Evolutionary conservation across 2,797 vertebrate genomes (phyloP).

Genomic region (Microctenopoma steveboyesi): DNA sequence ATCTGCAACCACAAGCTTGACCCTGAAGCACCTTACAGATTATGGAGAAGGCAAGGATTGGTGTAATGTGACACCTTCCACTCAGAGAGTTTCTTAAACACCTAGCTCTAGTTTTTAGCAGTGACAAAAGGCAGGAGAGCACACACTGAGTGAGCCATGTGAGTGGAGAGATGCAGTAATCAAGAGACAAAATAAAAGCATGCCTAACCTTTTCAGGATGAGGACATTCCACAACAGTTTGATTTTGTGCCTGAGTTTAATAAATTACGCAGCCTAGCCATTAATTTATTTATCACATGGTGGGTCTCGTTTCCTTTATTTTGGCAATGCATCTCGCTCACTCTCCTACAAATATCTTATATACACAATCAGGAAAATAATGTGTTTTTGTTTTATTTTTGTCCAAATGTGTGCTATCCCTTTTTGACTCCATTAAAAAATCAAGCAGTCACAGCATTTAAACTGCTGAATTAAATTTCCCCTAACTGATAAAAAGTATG

Average conservation of each 20-base stretch:
- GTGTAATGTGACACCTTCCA: constrained; percentile 22
- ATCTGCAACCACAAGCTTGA: not conserved
- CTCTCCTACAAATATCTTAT: not conserved
- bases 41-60: not conserved
- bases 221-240: constrained; percentile 2
- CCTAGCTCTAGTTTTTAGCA: constrained; percentile 9
- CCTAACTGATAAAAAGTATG: not conserved
- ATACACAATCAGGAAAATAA: not conserved
- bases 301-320: constrained; percentile 2
- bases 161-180: not conserved
- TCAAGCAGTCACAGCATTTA: not conserved
- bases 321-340: not conserved
- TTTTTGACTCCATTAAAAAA: too few relatives aligned
- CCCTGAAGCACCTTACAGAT: not conserved
- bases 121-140: not conserved
- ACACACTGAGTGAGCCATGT: not conserved
- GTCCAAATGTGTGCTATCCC: not conserved
- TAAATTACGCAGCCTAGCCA: not conserved
- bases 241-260: constrained; percentile 12
- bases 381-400: not conserved
- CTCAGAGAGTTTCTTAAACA: constrained; percentile 28
- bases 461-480: not conserved
- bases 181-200: constrained; percentile 19
- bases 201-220: constrained; percentile 18
- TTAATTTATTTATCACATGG: not conserved